Base-by-base conservation (phyloP, 2,888 invertebrate genomes). In the Folsomia manolachei region DNA sequence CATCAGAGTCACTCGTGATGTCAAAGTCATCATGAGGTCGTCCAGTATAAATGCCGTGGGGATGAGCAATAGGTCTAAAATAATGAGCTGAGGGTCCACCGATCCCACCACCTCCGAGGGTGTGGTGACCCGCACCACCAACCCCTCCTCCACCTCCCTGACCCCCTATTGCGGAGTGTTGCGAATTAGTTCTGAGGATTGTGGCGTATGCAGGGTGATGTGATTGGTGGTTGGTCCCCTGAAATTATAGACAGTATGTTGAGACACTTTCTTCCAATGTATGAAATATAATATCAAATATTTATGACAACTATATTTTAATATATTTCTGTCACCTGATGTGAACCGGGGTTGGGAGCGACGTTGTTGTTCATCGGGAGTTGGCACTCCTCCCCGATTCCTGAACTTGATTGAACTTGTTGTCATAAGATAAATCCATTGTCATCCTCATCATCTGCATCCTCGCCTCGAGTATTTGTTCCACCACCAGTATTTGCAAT, bases 1-100 rank as follows among this genome's bases (percentile, higher is more conserved):
- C 79, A 79, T 79, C 79, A 75, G 80, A 80, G 74, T 80, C 80
- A 21, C 79, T 79, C 72, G 80, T 79, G 72, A 80, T 69, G 71
- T 80, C 80, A 75, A 80, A 79, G 73, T 80, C 80, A 74, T 80
- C 80, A 72, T 78, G 78, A 64, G 75, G 74, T 73, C 79, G 71
- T 24, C 78, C 78, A 9, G 74, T 73, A 70, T 75, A 76, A 72
- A 77, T 74, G 24, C 76, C 77, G 24, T 73, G 80, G 74, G 77
- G 79, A 75, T 79, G 78, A 52, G 73, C 74, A 67, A 80, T 80
- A 69, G 80, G 80, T 69, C 80, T 75, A 71, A 80, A 80, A 71
- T 79, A 80, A 63, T 80, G 80, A 72, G 70, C 76, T 72, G 72
- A 75, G 53, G 73, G 77, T 56, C 72, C 69, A 62, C 71, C 72